Base-by-base conservation (phyloP, 2,797 vertebrate genomes). In the Hylomyscus alleni region DNA sequence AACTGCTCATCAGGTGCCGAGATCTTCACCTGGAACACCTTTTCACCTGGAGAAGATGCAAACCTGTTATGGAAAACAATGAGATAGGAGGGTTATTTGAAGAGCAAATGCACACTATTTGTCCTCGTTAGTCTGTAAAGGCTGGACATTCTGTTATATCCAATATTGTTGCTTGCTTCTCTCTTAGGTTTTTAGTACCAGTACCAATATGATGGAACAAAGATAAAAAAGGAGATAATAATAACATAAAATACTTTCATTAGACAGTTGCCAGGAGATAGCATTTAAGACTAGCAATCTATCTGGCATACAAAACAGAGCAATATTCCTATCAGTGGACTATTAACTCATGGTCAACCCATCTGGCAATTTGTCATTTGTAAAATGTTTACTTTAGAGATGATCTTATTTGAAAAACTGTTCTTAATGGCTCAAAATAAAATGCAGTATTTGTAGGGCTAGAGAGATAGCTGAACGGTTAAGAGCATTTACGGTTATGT, bases 11-110 rank as follows among this genome's bases (percentile, higher is more conserved):
- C 99, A 0, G 99, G 99, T 84, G 99, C 99, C 31, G 98, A 98
- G 75, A 99, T 99, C 98, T 99, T 99, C 97, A 99, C 99, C 78
- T 99, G 99, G 97, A 99, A 99, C 3, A 98, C 98, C 80, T 99
- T 99, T 98, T 99, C 99, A 94, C 99, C 99, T 0, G 99, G 99
- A 20, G 99, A 99, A 17, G 98, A 97, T 47, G 99, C 99, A 22
- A 99, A 99, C 97, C 99, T 99, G 98, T 40, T 89, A 82, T 50
- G 47, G 92, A 40, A 97, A 84, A 47, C 76, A 5, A 34, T 0
- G 67, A 97, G n/a, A 91, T 2, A 58, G 0, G 73, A 81, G 62
- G 76, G 60, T 54, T 47, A 85, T 60, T 89, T 58, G 95, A 83
- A 86, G 72, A 92, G 50, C 20, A 86, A 58, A 76, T 0, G 0